Evolutionary conservation across 1,140 invertebrate species (phyloP).

Genomic region (Aricia agestis): DNA sequence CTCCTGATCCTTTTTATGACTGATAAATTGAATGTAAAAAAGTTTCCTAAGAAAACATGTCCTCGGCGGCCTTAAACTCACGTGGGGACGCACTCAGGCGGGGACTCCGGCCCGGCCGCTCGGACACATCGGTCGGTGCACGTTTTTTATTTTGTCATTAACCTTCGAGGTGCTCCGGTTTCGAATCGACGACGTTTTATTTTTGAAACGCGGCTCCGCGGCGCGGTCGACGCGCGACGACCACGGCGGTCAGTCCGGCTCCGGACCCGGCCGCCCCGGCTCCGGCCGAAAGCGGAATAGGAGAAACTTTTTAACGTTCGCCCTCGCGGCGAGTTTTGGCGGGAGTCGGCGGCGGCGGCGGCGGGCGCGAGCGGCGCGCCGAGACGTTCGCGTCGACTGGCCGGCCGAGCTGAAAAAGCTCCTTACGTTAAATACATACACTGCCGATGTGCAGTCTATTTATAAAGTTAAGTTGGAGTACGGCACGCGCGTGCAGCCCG

Average conservation of each 20-base stretch:
- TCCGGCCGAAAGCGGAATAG: constrained; percentile 31
- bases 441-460: constrained; percentile 66
- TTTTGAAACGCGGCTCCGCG: constrained; percentile 71
- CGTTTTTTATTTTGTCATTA: constrained; percentile 72
- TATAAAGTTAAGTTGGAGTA: constrained; percentile 67
- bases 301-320: constrained; percentile 38
- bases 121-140: constrained; percentile 66
- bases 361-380: constrained; percentile 54
- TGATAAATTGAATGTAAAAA: constrained; percentile 5
- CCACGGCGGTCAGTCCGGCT: constrained; percentile 26
- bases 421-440: constrained; percentile 61
- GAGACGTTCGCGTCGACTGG: constrained; percentile 58
- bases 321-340: constrained; percentile 42
- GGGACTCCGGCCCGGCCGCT: constrained; percentile 45
- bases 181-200: constrained; percentile 70
- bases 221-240: constrained; percentile 32
- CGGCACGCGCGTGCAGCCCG: constrained; percentile 52
- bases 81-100: constrained; percentile 32
- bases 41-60: neutral
- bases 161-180: constrained; percentile 72
- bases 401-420: constrained; percentile 61
- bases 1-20: neutral
- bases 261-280: constrained; percentile 32
- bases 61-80: constrained; percentile 34
- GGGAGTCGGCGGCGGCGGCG: constrained; percentile 39